Percentiles rank a stretch among this genome's conserved stretches.
phyloP scores from a whole-genome alignment of 1,140 invertebrate genomes.

The Brachionus sp. region DNA sequence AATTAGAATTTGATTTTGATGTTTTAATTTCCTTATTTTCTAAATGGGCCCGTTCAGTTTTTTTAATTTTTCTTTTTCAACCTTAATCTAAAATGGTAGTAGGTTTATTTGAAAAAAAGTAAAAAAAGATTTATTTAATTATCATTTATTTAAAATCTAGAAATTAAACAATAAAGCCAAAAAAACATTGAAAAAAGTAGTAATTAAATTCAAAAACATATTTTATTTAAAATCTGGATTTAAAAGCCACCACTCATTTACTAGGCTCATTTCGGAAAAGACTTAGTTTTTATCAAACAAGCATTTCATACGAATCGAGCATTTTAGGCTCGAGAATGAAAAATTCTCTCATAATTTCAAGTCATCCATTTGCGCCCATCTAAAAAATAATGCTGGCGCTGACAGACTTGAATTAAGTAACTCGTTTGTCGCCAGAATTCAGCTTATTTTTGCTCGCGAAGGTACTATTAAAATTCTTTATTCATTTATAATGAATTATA shows the following conservation, averaged over 20 bases:
- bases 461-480: slow-evolving; percentile 21
- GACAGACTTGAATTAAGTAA: slow-evolving; percentile 23
- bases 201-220: too few relatives aligned
- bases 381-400: neutral
- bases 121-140: too few relatives aligned
- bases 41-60: too few relatives aligned
- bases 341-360: slow-evolving; percentile 5
- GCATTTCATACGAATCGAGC: neutral
- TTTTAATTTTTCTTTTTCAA: too few relatives aligned
- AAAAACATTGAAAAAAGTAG: too few relatives aligned
- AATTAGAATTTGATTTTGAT: too few relatives aligned
- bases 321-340: slow-evolving; percentile 21
- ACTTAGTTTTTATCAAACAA: slow-evolving; percentile 24
- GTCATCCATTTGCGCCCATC: neutral
- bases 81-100: too few relatives aligned
- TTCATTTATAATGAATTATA: slow-evolving; percentile 21
- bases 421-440: slow-evolving; percentile 39
- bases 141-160: too few relatives aligned
- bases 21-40: too few relatives aligned
- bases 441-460: slow-evolving; percentile 31
- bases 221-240: too few relatives aligned
- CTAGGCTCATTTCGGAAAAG: neutral
- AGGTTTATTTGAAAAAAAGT: too few relatives aligned
- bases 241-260: neutral
- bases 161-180: too few relatives aligned